These are phyloP conservation scores for Acanthopleura granulata DNA, from an alignment of 2,888 invertebrate genomes.

Conservation along the genomic window DNA sequence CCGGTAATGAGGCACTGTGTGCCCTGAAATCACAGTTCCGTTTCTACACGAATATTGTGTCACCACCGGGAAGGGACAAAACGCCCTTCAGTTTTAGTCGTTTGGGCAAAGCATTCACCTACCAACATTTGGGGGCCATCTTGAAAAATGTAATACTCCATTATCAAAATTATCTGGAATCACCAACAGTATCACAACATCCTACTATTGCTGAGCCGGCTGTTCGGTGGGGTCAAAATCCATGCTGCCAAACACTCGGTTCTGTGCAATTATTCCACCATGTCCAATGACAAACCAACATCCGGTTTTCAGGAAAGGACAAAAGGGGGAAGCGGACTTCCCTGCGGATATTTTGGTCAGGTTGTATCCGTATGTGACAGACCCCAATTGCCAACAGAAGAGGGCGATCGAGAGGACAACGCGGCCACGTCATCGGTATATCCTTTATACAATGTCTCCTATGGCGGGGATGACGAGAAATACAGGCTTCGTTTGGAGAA, in stretches of 20 bases:
- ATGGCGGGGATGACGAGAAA: no score
- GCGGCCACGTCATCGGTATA: no score
- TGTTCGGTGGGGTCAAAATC: neutral
- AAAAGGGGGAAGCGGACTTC: neutral
- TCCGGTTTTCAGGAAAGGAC: neutral
- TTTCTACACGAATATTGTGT: neutral
- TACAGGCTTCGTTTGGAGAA: no score
- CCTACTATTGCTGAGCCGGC: neutral
- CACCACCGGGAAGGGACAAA: neutral
- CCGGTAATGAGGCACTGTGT: neutral
- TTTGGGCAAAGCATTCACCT: neutral
- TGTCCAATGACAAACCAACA: neutral
- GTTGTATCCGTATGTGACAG: no score
- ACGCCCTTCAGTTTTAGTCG: neutral
- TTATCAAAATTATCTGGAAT: neutral
- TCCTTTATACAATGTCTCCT: no score
- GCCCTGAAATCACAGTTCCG: neutral
- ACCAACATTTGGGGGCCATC: neutral
- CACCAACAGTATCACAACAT: neutral
- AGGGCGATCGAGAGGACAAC: no score
- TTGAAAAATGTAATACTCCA: neutral
- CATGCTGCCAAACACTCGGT: neutral
- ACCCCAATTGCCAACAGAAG: no score
- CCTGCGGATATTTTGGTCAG: neutral
- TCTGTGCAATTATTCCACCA: conserved; percentile 4